phyloP scores from a whole-genome alignment of 2,113 vertebrate species.

The Gavialis gangeticus region DNA sequence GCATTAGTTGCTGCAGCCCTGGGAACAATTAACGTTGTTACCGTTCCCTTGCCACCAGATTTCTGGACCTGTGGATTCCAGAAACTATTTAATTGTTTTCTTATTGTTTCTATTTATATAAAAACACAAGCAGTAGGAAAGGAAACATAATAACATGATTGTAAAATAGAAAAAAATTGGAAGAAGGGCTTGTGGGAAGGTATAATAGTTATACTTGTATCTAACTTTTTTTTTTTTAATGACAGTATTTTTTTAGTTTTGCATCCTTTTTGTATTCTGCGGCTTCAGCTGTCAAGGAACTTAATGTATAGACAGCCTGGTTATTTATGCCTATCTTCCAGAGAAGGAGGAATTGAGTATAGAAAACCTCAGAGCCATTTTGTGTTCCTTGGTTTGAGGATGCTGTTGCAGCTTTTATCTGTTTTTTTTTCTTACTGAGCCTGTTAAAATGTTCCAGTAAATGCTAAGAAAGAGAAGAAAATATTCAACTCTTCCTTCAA shows the following conservation, averaged over 20 bases:
- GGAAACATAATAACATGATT: background rate
- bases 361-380: background rate
- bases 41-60: too few relatives aligned
- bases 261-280: background rate
- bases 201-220: background rate
- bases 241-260: background rate
- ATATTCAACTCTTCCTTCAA: background rate
- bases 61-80: too few relatives aligned
- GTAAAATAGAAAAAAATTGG: background rate
- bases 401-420: background rate
- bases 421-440: background rate
- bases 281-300: background rate
- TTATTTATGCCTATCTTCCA: background rate
- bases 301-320: background rate
- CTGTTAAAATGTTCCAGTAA: background rate
- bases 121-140: background rate
- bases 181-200: background rate
- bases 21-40: too few relatives aligned
- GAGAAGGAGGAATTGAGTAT: background rate
- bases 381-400: background rate
- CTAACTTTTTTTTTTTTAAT: background rate
- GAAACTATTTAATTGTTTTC: background rate
- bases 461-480: background rate
- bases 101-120: background rate
- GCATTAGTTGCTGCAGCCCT: too few relatives aligned